Conservation (phyloP, 2,113 vertebrate genomes). For the Dasyornis broadbenti region DNA sequence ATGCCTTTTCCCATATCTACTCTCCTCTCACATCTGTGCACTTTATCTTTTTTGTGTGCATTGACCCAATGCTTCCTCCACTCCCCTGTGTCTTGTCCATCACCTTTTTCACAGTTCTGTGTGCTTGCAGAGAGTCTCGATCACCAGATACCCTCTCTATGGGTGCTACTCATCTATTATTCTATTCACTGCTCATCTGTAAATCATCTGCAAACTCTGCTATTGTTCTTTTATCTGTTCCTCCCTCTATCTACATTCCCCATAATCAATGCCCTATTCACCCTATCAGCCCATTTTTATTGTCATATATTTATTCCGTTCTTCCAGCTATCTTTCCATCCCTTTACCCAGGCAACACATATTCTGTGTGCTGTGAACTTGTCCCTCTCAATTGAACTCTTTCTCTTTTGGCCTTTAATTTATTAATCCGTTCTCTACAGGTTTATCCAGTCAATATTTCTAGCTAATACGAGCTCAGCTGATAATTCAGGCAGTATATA, state of each 20-base stretch:
- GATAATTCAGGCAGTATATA: neutral
- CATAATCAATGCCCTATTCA: neutral
- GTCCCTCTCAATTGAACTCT: neutral
- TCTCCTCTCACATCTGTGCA: neutral
- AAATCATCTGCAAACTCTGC: conserved; percentile 8
- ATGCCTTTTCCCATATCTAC: neutral
- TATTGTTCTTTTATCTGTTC: neutral
- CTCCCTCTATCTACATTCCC: neutral
- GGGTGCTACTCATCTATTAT: neutral
- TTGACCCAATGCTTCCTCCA: neutral
- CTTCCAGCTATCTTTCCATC: neutral
- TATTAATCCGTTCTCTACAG: neutral
- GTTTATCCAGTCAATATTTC: neutral
- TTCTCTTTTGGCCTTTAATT: neutral
- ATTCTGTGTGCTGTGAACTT: neutral
- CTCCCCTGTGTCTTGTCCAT: neutral
- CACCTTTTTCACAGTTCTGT: neutral
- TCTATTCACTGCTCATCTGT: neutral
- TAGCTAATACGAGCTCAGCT: neutral
- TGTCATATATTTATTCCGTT: neutral
- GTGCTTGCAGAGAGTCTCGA: neutral
- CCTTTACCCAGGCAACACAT: neutral
- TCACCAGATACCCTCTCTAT: neutral
- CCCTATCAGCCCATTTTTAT: neutral
- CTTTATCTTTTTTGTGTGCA: neutral